These are phyloP conservation scores for Spodoptera frugiperda DNA, from an alignment of 1,140 invertebrate genomes.

Conservation along the genomic window DNA sequence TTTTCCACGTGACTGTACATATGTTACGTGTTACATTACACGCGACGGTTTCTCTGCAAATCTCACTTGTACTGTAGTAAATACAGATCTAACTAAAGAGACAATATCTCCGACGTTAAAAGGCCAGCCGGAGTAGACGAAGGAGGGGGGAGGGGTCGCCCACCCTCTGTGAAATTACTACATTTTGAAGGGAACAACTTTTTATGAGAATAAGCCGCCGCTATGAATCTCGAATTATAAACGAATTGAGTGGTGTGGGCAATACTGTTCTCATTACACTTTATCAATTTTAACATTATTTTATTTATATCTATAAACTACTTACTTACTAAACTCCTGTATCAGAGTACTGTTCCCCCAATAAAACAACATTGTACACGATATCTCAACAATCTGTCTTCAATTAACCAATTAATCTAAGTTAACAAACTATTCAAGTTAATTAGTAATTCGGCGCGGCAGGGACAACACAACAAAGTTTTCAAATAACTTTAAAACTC, in stretches of 20 bases:
- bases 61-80: slow-evolving; percentile 75
- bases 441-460: slow-evolving; percentile 52
- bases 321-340: not conserved
- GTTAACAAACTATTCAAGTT: slow-evolving; percentile 52
- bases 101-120: slow-evolving; percentile 85
- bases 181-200: slow-evolving; percentile 85
- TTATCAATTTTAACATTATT: not conserved
- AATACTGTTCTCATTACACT: slow-evolving; percentile 48
- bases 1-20: not conserved
- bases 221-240: slow-evolving; percentile 86
- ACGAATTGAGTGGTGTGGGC: slow-evolving; percentile 72
- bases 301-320: not conserved
- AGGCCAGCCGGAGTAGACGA: slow-evolving; percentile 76
- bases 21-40: slow-evolving; percentile 24
- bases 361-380: slow-evolving; percentile 20
- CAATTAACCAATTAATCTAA: slow-evolving; percentile 53
- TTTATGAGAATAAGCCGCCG: slow-evolving; percentile 85
- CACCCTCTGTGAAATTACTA: slow-evolving; percentile 84
- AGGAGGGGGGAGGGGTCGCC: slow-evolving; percentile 59
- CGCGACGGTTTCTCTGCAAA: slow-evolving; percentile 60
- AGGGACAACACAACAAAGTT: slow-evolving; percentile 54
- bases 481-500: slow-evolving; percentile 58
- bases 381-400: slow-evolving; percentile 30
- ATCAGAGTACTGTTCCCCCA: not conserved
- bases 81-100: slow-evolving; percentile 84